A percentile compares a stretch with the other conserved stretches of the same genome.
Conservation (phyloP, 2,113 vertebrate species). For the Egretta garzetta region DNA sequence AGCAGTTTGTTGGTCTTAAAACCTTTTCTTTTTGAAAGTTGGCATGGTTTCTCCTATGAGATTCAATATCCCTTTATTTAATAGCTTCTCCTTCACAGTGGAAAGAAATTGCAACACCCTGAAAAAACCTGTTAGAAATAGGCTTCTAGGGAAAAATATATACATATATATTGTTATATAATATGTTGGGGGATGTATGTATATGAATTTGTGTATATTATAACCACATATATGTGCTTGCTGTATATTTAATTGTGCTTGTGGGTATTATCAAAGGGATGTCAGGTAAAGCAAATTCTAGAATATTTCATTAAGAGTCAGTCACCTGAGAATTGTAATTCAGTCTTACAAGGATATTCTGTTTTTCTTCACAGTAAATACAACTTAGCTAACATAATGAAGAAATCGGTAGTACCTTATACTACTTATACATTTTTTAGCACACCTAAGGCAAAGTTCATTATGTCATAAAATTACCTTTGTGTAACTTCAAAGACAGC, state of each 20-base stretch:
- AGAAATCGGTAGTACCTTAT: neutral
- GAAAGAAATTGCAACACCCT: neutral
- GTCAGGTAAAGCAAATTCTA: neutral
- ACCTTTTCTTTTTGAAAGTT: neutral
- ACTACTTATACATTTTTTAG: neutral
- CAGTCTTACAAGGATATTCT: neutral
- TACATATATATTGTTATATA: neutral
- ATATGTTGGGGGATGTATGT: neutral
- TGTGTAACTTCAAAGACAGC: neutral
- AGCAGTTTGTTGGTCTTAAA: neutral
- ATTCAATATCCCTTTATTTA: neutral
- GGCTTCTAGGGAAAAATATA: neutral
- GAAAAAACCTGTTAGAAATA: neutral
- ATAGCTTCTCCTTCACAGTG: neutral
- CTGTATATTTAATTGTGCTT: neutral
- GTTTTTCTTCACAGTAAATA: neutral
- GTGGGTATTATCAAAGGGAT: neutral
- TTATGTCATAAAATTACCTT: neutral
- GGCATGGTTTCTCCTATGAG: neutral
- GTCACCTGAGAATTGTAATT: neutral
- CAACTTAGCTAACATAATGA: neutral
- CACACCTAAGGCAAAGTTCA: neutral
- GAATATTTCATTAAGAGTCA: neutral
- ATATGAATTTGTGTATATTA: neutral
- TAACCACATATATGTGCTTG: neutral